Base-by-base conservation (phyloP, 2,113 vertebrate genomes). In the Emydura subglobosa region DNA sequence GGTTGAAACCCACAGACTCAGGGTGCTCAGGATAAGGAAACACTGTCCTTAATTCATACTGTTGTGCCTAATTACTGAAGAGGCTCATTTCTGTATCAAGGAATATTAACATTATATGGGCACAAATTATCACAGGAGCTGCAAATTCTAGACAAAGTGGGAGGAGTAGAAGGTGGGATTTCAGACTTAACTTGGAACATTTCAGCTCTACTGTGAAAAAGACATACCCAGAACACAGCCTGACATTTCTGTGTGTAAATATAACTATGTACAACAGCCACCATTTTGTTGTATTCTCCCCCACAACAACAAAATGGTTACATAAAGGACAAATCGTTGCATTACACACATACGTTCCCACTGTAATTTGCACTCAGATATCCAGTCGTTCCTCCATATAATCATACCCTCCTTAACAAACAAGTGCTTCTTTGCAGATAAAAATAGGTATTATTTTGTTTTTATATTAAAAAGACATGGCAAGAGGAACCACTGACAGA, bases 301-400 rank as follows among this genome's bases (percentile, higher is more conserved):
- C 81, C 27, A 27, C 44, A 83, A 55, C 65, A 74, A 93, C 89
- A 96, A 96, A 94, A 95, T 97, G 96, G 95, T 86, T 83, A 53
- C 42, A 78, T 34, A 83, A 83, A 79, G 31, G 25, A 78, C 74
- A 78, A 47, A 44, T 9, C 34, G 34, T n/a, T 0, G 0, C 0
- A 44, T 44, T 44, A 47, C 22, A 78, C 39, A 76, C 74, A 78
- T 29, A 78, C 5, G 7, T 78, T 57, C 79, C 39, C 19, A 72
- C n/a, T n/a, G 13, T 27, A 65, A n/a, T 83, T 51, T 5, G 0
- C 10, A 27, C 1, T 87, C 21, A 50, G 3, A 51, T 10, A 7
- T 31, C 31, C 49, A 50, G 49, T 51, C 49, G 10, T 50, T 27
- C 1, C 1, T 59, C 6, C 7, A 78, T 25, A 47, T 44, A 78